Percentiles rank a stretch among this genome's conserved stretches.
These are phyloP conservation scores for Myotis vivesi DNA, from an alignment of 2,797 vertebrate species.

Conservation along the genomic window DNA sequence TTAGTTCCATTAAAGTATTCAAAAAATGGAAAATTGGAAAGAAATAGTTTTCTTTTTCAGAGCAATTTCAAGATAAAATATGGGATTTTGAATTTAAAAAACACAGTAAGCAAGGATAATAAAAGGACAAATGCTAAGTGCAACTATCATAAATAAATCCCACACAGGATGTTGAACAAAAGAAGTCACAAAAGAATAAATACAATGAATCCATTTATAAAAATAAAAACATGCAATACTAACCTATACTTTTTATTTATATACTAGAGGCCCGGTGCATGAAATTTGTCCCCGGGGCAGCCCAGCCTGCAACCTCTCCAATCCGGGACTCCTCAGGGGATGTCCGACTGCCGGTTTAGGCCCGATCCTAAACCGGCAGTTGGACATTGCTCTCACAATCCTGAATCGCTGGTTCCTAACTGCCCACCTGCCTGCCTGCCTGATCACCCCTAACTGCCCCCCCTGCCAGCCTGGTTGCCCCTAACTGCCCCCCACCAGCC, in stretches of 20 bases:
- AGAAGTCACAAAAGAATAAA: not conserved
- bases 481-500: too few relatives aligned
- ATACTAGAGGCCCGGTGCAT: not conserved
- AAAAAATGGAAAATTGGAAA: not conserved
- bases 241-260: not conserved
- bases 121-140: not conserved
- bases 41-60: not conserved
- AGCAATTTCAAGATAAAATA: constrained; percentile 17
- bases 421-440: too few relatives aligned
- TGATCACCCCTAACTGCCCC: too few relatives aligned
- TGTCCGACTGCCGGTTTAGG: too few relatives aligned
- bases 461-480: too few relatives aligned
- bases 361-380: too few relatives aligned
- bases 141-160: not conserved
- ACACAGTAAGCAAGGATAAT: not conserved
- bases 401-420: too few relatives aligned
- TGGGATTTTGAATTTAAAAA: not conserved
- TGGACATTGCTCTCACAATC: too few relatives aligned
- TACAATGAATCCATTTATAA: not conserved
- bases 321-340: too few relatives aligned
- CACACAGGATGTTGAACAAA: not conserved
- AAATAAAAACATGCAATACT: not conserved
- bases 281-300: too few relatives aligned
- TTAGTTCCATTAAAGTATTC: not conserved
- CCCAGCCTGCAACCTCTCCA: too few relatives aligned